Percentiles rank a stretch among this genome's conserved stretches.
phyloP scores from a whole-genome alignment of 2,888 invertebrate species.

The Agapostemon virescens region DNA sequence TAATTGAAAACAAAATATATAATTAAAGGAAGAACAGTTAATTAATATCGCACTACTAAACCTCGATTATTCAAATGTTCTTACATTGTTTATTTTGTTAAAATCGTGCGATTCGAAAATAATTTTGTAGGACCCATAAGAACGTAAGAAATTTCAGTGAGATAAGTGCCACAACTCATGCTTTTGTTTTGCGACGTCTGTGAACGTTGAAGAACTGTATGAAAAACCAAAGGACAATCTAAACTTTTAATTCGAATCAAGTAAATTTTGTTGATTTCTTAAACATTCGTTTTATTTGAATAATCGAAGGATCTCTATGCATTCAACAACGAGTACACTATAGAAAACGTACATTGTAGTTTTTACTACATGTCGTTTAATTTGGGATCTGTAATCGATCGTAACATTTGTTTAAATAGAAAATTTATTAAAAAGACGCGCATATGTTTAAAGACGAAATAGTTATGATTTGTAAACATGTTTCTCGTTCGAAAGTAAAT shows the following conservation, averaged over 20 bases:
- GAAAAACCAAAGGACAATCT: background rate
- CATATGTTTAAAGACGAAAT: background rate
- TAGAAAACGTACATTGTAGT: conserved; percentile 11
- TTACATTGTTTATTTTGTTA: background rate
- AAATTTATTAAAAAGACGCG: background rate
- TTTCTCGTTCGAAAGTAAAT: background rate
- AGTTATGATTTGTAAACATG: background rate
- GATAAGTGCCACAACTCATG: background rate
- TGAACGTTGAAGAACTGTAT: background rate
- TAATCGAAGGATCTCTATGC: background rate
- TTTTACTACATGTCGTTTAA: conserved; percentile 11
- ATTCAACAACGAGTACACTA: conserved; percentile 5
- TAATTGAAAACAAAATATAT: background rate
- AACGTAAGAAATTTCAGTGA: background rate
- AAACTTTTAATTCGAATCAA: no score
- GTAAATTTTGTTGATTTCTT: no score
- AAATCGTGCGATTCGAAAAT: background rate
- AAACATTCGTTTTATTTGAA: background rate
- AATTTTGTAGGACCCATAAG: background rate
- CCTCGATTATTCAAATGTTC: background rate
- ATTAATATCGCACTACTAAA: background rate
- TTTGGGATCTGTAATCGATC: background rate
- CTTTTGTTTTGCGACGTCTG: background rate
- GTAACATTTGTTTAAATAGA: background rate
- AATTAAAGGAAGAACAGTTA: background rate